These are phyloP conservation scores for Tetragonula clypearis DNA, from an alignment of 1,140 invertebrate species.

Conservation along the genomic window DNA sequence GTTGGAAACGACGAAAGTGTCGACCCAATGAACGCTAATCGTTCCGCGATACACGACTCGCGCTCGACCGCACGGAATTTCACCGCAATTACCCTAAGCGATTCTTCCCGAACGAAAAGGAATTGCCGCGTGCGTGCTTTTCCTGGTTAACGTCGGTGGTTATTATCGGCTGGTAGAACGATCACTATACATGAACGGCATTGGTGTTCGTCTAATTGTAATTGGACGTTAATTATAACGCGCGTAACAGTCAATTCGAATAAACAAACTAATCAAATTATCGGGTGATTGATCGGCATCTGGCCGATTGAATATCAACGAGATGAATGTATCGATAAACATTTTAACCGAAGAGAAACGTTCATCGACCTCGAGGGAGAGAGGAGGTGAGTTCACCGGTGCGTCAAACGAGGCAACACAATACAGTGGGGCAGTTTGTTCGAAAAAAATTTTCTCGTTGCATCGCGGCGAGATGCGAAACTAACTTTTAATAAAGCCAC, in stretches of 20 bases:
- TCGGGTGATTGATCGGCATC: constrained; percentile 2
- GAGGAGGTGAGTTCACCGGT: neutral
- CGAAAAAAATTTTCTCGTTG: neutral
- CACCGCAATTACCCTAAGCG: constrained; percentile 3
- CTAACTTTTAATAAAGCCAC: no score
- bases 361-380: neutral
- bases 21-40: neutral
- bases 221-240: constrained; percentile 41
- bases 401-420: neutral
- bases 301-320: neutral
- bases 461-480: neutral
- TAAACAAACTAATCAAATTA: constrained; percentile 33
- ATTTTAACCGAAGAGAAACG: neutral
- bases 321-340: neutral
- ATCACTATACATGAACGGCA: constrained; percentile 24
- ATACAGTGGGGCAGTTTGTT: neutral
- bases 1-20: neutral
- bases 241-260: constrained; percentile 14
- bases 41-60: neutral
- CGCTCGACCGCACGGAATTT: neutral
- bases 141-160: constrained; percentile 22
- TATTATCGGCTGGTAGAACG: constrained; percentile 11
- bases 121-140: constrained; percentile 6
- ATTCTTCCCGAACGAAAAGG: constrained; percentile 38
- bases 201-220: constrained; percentile 11